Evolutionary conservation across 2,797 vertebrate species (phyloP), one percentile per base, ranked within the genome.

Genomic region (Muscicapa comitata): DNA sequence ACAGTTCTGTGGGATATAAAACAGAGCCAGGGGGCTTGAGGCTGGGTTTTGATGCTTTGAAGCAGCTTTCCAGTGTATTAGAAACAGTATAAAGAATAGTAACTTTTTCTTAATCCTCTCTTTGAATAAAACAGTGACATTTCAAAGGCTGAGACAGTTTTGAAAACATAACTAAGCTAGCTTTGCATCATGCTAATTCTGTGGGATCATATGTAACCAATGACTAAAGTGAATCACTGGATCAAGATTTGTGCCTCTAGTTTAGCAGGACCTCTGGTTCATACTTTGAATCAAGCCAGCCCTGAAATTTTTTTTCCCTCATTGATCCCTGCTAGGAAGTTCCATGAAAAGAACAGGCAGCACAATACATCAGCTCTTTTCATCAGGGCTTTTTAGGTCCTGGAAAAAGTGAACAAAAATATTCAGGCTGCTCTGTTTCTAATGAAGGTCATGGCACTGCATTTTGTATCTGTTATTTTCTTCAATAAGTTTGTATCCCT

Each of bases 101-200:
- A 93, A 96, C 76, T 75, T 87, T 68, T 85, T 74, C 75, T 80
- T 94, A 94, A 95, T 93, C 85, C 82, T 83, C 40, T 51, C 65
- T 89, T 82, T 93, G 72, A 95, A 81, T 86, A 51, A 94, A 93
- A 74, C 57, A 80, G 42, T 86, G 84, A 42, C 35, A 47, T 91
- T 95, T 91, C 93, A 95, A 94, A 91, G 93, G n/a, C 85, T 86
- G 65, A 2, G 3, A 51, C 65, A 80, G 57, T 94, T 94, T 96
- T 90, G 81, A 91, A 93, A 95, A 87, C 45, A 58, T 91, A 95
- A 91, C 86, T 91, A 93, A 93, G n/a, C 57, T 95, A 88, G 76
- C 53, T 92, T 59, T 79, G 74, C 55, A 79, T 79, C 20, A 3
- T 75, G 38, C 19, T 80, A 61, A 86, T 95, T 94, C 90, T 65